Evolutionary conservation across 2,797 vertebrate genomes (phyloP), one percentile per base, ranked within the genome.

Genomic region (Centropyge bicolor): DNA sequence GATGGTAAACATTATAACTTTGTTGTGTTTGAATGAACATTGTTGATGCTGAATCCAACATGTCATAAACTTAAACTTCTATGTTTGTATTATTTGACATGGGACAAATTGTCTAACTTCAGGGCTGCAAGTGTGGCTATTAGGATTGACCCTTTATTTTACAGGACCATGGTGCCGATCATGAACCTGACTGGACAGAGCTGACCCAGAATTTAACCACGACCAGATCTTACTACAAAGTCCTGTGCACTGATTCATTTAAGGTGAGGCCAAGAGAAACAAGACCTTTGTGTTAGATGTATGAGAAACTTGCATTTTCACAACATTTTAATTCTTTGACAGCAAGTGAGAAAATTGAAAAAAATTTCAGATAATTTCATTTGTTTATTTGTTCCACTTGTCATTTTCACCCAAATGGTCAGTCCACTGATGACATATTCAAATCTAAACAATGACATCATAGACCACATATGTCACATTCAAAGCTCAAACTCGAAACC

Each of bases 401-500:
- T 31, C 27, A 31, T 31, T 31, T 2, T n/a, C n/a, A n/a, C n/a
- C n/a, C n/a, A n/a, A n/a, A n/a, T n/a, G 4, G 27, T 17, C n/a
- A 14, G 2, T 7, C 16, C 13, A n/a, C 11, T 40, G 27, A 38
- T 9, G 16, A 8, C 54, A 51, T 54, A 19, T 52, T 51, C 38
- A 70, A 48, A 38, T 3, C 38, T 4, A 51, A 24, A 65, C 35
- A 46, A 40, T 12, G 52, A 31, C 17, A 19, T 0, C 24, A 17
- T 0, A 19, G 36, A 76, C 17, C 45, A 9, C 38, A 31, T 71
- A 81, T 49, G 61, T 81, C 14, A 83, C 41, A 16, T 48, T 36
- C 22, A 55, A 61, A 73, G 49, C 55, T 35, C 59, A 73, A 31
- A 24, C 71, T 45, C 2, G 38, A 2, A 59, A 65, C 40, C 35